Evolutionary conservation across 2,113 vertebrate genomes (phyloP), one percentile per base, ranked within the genome.

Genomic region (Lates calcarifer): DNA sequence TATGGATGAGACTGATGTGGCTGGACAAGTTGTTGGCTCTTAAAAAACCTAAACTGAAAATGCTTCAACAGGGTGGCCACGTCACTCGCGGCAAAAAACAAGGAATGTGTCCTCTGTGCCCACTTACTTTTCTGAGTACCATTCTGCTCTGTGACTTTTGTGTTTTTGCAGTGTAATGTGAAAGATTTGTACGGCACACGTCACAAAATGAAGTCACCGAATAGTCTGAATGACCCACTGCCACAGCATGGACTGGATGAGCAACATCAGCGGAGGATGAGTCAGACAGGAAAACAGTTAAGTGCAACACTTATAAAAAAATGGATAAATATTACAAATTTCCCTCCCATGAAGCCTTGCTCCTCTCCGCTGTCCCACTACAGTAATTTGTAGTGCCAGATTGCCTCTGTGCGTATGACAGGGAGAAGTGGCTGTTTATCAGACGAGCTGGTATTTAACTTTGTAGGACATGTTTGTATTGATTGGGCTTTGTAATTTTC

Each of bases 401-500:
- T 87, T 90, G 78, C 72, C 72, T 85, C 67, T 31, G 74, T 74
- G 77, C 35, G 77, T 73, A 67, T 82, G 79, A 86, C 88, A 84
- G 80, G 47, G 74, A 84, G 75, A 87, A 89, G 85, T 69, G 82
- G 85, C 80, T 92, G 88, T 91, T 91, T 77, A 87, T 91, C 87
- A 90, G 88, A 53, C 41, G 22, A 69, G 78, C 75, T 77, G 88
- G 72, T 92, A 82, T 91, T 92, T 92, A 90, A 88, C 89, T 89
- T 84, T 88, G 88, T 89, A 76, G 83, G 90, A 91, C 89, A 91
- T 83, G 77, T 89, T 90, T 87, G 85, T 88, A 93, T 92, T 92
- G 92, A 92, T 91, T 91, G 88, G 88, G 79, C 72, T 91, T 91
- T 89, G 88, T 86, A 89, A 93, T 92, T 91, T 89, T 88, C 87